Evolutionary conservation across 2,797 vertebrate species (phyloP), one percentile per base, ranked within the genome.

Genomic region (Acipenser ruthenus): DNA sequence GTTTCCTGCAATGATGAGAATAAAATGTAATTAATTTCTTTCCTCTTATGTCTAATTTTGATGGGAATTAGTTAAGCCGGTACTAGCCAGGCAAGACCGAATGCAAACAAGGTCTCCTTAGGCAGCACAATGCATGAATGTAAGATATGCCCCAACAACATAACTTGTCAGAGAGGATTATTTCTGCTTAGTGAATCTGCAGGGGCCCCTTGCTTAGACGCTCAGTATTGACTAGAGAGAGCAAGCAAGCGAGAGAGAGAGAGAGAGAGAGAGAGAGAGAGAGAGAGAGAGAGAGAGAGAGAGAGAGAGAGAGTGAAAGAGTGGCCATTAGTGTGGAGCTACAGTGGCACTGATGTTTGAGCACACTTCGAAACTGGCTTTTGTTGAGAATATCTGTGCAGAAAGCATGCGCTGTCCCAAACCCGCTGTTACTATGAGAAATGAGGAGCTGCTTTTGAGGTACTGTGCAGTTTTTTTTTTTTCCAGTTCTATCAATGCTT

Each of bases 131-230:
- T 89, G 89, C 91, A 93, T 93, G 93, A 91, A 91, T 86, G 83
- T 89, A 92, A 90, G 93, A 92, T 90, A 89, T 86, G 89, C 90
- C 90, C 86, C 89, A 91, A 92, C 91, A 94, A 90, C 92, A 91
- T 89, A 92, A 94, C 92, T 94, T 95, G 94, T 95, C 94, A 93
- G 89, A 86, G 89, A 92, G 90, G 93, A 94, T 97, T 95, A 95
- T 93, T 94, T 93, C 94, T 94, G 91, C 92, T 80, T 87, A 91
- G 89, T 92, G 86, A 92, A 89, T 93, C 92, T 90, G 89, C 89
- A 84, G 88, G 91, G 90, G 90, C 89, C 84, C 89, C 89, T 88
- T 86, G 87, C 93, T 94, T 88, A 86, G 87, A 92, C 91, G 90
- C 90, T 93, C 91, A 91, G 92, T 89, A 83, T 88, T 86, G 79